Percentiles rank a stretch among this genome's conserved stretches.
These are phyloP conservation scores for Hippocampus guttulatus DNA, from an alignment of 2,113 vertebrate species.

Conservation along the genomic window DNA sequence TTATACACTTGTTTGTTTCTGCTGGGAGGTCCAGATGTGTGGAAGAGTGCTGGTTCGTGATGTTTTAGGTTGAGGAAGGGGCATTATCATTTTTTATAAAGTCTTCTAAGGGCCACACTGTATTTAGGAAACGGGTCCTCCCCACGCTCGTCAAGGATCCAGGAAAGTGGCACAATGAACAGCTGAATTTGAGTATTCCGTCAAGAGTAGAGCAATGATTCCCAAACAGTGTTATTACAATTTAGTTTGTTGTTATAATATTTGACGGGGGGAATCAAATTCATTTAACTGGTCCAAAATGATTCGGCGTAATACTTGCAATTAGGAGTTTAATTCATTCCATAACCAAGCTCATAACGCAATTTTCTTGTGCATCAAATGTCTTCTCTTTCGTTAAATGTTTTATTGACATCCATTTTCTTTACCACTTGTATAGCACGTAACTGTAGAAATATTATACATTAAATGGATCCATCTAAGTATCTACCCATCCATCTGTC, in stretches of 20 bases:
- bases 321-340: too few species aligned
- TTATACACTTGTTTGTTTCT: slow-evolving; percentile 9
- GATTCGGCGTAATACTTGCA: too few species aligned
- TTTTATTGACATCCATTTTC: not conserved
- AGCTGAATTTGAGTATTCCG: not conserved
- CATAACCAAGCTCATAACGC: too few species aligned
- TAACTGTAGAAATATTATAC: not conserved
- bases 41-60: slow-evolving; percentile 7
- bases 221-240: not conserved
- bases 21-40: slow-evolving; percentile 12
- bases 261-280: not conserved
- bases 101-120: not conserved
- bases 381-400: not conserved
- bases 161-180: not conserved
- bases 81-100: not conserved
- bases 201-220: not conserved
- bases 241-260: not conserved
- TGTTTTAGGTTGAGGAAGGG: not conserved
- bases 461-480: not conserved
- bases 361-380: not conserved
- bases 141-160: not conserved
- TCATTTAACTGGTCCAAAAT: too few species aligned
- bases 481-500: not conserved
- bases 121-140: not conserved
- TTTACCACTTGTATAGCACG: too few species aligned